Evolutionary conservation across 64 coral and sea anemone species (phyloP).

Genomic region (Pachyseris speciosa): DNA sequence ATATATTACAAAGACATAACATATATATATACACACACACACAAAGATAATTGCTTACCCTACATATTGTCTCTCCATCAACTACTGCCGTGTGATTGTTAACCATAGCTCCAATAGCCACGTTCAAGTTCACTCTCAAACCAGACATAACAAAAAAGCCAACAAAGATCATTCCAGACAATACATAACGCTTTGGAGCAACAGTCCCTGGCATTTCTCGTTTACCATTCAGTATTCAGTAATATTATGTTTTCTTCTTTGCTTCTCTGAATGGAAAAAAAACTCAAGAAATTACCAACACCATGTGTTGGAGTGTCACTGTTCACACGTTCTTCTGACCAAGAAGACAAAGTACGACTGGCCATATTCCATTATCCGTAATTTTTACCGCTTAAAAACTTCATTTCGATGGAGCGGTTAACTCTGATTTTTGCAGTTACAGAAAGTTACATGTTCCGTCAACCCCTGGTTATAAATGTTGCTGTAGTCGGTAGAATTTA

Average conservation of each 20-base stretch:
- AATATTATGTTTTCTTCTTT: neutral
- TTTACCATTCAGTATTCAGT: neutral
- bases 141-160: slow-evolving; percentile 93
- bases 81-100: slow-evolving; percentile 85
- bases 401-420: neutral
- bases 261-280: neutral
- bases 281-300: neutral
- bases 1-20: too few species aligned
- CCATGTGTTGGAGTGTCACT: neutral
- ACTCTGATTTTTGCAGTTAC: neutral
- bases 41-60: slow-evolving; percentile 57
- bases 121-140: slow-evolving; percentile 89
- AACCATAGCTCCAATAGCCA: slow-evolving; percentile 93
- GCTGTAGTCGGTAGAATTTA: neutral
- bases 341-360: neutral
- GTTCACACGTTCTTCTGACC: neutral
- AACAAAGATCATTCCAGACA: slow-evolving; percentile 82
- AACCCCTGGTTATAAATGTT: neutral
- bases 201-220: neutral
- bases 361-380: neutral
- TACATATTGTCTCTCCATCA: slow-evolving; percentile 60
- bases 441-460: neutral
- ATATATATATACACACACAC: too few species aligned
- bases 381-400: neutral
- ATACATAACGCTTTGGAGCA: slow-evolving; percentile 81